Evolutionary conservation across 2,797 vertebrate genomes (phyloP).

Genomic region (Pseudochirops cupreus): DNA sequence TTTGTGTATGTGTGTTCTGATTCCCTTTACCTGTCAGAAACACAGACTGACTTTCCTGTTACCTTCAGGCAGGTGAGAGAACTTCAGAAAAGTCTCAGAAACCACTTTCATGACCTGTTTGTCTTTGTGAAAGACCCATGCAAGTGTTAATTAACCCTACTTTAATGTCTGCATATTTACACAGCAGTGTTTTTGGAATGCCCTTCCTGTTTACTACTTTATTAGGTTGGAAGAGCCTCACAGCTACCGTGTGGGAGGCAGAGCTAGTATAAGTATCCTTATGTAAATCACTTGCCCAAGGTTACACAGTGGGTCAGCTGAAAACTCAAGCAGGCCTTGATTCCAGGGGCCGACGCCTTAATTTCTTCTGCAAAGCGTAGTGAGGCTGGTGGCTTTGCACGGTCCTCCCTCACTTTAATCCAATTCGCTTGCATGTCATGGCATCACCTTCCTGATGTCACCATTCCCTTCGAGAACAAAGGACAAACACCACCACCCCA

Average conservation of each 20-base stretch:
- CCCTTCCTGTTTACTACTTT: not conserved
- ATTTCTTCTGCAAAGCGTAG: not conserved
- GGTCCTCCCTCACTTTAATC: too few relatives aligned
- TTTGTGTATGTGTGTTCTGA: not conserved
- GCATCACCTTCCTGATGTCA: too few relatives aligned
- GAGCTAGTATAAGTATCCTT: not conserved
- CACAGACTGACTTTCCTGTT: fast-evolving
- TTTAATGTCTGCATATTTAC: not conserved
- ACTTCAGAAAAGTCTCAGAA: not conserved
- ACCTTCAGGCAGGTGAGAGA: not conserved
- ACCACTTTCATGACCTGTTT: not conserved
- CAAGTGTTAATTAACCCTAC: not conserved
- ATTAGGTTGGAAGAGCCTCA: not conserved
- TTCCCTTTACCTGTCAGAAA: not conserved
- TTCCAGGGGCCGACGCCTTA: not conserved
- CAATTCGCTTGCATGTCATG: too few relatives aligned
- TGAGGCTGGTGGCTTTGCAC: too few relatives aligned
- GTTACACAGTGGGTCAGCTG: not conserved
- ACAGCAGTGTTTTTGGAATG: not conserved
- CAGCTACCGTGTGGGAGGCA: not conserved
- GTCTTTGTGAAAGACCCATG: not conserved
- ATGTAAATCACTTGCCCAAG: not conserved
- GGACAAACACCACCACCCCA: not conserved
- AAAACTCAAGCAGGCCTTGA: not conserved
- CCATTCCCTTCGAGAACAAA: too few relatives aligned